Evolutionary conservation across 2,113 vertebrate genomes (phyloP), one percentile per base, ranked within the genome.

Genomic region (Lamprologus tigripictilis): DNA sequence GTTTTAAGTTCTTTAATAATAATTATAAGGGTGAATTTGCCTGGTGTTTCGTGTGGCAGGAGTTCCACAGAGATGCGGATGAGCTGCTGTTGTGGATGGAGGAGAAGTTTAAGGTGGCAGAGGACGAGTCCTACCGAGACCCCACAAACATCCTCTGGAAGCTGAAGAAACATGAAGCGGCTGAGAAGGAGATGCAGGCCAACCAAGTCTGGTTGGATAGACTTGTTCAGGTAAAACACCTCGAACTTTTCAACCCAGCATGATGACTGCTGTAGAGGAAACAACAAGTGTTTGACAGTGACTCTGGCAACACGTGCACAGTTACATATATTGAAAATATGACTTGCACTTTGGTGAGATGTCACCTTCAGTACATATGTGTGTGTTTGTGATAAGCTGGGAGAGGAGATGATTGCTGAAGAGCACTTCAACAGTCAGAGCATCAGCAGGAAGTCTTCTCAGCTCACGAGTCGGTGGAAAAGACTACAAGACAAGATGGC

Each of bases 71-170:
- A 85, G 97, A 97, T 17, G 95, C 95, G 3, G 96, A 95, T 2
- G 98, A 97, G 90, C 96, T 98, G 89, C 87, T 96, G 82, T 84
- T 98, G 66, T 99, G 98, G 98, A 97, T 98, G 95, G 97, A 98
- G 28, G 98, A 98, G 91, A 99, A 98, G 90, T 96, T 96, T 55
- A 94, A 94, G 92, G 93, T 96, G 49, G 97, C 95, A 1, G 96
- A 96, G 2, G 97, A 97, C 76, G 97, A 97, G 91, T 97, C 97
- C 2, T 97, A 97, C 83, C 94, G 92, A 11, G 97, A 97, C 54
- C 96, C 97, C 49, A 95, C 96, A 28, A 97, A 97, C 88, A 83
- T 97, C 84, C 96, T 97, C 2, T 93, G 80, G 13, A 98, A 98
- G 89, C 96, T 98, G 68, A 97, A 97, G 95, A 86, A 91, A 88